Base-by-base conservation (phyloP, 2,113 vertebrate genomes). In the Corapipo altera region DNA sequence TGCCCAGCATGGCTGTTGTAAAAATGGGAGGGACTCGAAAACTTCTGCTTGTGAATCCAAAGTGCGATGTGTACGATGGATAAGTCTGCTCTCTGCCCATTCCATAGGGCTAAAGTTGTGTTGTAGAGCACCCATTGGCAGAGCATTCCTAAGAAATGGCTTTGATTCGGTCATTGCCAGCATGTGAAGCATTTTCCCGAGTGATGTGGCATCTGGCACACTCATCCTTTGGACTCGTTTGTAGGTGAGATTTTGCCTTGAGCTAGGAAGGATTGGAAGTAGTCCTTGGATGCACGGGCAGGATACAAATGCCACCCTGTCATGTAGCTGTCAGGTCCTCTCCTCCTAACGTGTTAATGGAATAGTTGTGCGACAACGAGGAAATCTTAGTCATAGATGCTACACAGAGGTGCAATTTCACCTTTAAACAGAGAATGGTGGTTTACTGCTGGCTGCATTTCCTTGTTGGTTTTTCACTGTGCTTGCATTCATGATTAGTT, bases 181-280 rank as follows among this genome's bases (percentile, higher is more conserved):
- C 26, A 10, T 3, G 1, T 0, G 2, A 15, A 85, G 39, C 2
- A 0, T 62, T 79, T 73, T 86, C 43, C 37, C 37, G 54, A 26
- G 33, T 27, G 54, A 66, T 11, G 2, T 49, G 44, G 37, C 57
- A 48, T 85, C 70, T 76, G 75, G 62, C 74, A 15, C 23, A 1
- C 37, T 91, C 21, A 33, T 69, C 37, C 55, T 93, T 86, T 70
- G 86, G 69, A 69, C 57, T 84, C 0, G 0, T 78, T 88, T 69
- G 62, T 89, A 76, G 89, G 78, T 93, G 85, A 89, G 78, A 76
- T 91, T 93, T 94, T 91, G 49, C 59, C 81, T 85, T 89, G 70
- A 91, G 70, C 65, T 71, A 35, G 78, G 58, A 85, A 69, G 58
- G 57, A 43, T 91, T 80, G 85, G 55, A 87, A 72, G 17, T 48